These are phyloP conservation scores for Baryphthengus martii DNA, from an alignment of 2,113 vertebrate genomes.

Conservation along the genomic window DNA sequence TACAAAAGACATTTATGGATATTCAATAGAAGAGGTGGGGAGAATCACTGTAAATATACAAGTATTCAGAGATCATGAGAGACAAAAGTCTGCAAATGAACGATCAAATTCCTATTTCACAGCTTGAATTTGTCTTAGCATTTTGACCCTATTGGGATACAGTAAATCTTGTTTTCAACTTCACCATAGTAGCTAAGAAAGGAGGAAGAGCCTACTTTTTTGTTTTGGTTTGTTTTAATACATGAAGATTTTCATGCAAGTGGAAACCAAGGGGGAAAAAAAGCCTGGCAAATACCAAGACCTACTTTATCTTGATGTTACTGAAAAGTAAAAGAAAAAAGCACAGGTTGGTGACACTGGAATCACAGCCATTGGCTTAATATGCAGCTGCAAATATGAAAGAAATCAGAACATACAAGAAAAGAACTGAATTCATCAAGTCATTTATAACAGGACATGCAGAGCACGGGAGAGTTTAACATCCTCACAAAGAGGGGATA, in stretches of 20 bases:
- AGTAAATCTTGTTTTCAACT: neutral
- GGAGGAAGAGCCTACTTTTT: accelerated
- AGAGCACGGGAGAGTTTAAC: neutral
- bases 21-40: neutral
- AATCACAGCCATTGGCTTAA: neutral
- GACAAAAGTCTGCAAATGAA: neutral
- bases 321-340: neutral
- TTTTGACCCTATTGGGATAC: neutral
- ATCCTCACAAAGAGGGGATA: neutral
- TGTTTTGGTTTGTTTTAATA: neutral
- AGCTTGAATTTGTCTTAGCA: neutral
- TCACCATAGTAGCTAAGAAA: neutral
- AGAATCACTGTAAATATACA: neutral
- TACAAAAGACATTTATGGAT: neutral
- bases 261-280: neutral
- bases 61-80: neutral
- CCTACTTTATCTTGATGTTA: neutral
- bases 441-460: neutral
- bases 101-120: neutral
- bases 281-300: neutral
- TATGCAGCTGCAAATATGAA: neutral
- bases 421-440: neutral
- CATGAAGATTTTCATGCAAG: neutral
- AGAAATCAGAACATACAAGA: neutral
- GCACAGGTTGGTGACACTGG: neutral